Base-by-base conservation (phyloP, 2,113 vertebrate genomes). In the Sula dactylatra region DNA sequence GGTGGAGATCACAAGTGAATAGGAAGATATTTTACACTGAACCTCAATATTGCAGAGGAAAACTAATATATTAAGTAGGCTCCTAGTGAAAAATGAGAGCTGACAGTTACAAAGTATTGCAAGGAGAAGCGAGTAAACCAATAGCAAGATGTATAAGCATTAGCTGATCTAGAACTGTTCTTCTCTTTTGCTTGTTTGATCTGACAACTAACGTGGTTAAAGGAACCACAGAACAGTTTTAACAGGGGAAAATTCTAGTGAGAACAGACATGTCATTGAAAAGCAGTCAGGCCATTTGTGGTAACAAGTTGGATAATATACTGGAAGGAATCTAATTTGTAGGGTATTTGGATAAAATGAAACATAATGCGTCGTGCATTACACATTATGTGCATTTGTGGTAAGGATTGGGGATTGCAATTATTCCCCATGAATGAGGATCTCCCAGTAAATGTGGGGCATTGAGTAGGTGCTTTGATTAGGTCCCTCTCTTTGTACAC, bases 341-440 rank as follows among this genome's bases (percentile, higher is more conserved):
- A 47, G 26, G 18, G 7, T 7, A 25, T 88, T 88, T 70, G 50
- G 26, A 65, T 62, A 32, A 91, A 93, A 88, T 15, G 9, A 44
- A 78, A 70, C 4, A 6, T 22, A 65, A 40, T 40, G 11, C 1
- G 2, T 62, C 1, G 1, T 24, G 11, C 42, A 13, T 62, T 87
- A 20, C 36, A 45, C 16, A 44, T 27, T 31, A 27, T 0, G 0
- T 2, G 0, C 9, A 18, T 56, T 88, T 83, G 26, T 47, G 58
- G 32, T 90, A 47, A 34, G 17, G 22, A 11, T 1, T 44, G 36
- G 21, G 14, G 20, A 27, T 10, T 77, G 40, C 18, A 52, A 13
- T 69, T 93, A 38, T 86, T 70, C 7, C 20, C 13, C 21, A 22
- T 56, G 20, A 77, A 77, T 44, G 18, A 81, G 40, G 36, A 77